Percentiles rank a stretch among this genome's conserved stretches.
Conservation (phyloP, 2,113 vertebrate genomes). For the Platysteira castanea region DNA sequence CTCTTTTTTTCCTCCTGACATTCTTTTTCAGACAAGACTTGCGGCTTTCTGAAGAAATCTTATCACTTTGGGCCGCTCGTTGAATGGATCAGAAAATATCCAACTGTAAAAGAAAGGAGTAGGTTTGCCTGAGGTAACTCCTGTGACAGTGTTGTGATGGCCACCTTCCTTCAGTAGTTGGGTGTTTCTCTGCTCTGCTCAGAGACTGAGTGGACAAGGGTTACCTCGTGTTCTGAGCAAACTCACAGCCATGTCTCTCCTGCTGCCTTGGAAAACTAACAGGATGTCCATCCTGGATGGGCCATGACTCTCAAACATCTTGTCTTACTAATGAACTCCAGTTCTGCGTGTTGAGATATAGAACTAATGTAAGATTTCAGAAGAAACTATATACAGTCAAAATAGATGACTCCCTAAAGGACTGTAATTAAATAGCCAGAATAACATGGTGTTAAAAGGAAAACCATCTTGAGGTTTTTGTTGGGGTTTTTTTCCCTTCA, state of each 20-base stretch:
- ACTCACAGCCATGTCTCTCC: accelerated
- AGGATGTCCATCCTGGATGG: background rate
- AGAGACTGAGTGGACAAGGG: background rate
- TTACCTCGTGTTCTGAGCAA: background rate
- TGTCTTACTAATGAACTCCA: background rate
- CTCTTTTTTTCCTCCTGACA: background rate
- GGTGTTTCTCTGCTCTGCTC: background rate
- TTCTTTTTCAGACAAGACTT: background rate
- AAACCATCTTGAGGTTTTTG: background rate
- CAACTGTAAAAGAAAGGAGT: background rate
- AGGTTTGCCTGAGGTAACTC: background rate
- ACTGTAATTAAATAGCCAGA: background rate
- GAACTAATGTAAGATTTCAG: background rate
- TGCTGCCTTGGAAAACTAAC: background rate
- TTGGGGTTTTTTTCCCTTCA: background rate
- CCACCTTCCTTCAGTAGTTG: background rate
- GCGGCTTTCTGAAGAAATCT: background rate
- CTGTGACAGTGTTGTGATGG: background rate
- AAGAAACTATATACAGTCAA: background rate
- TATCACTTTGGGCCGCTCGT: accelerated
- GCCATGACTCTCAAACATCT: background rate
- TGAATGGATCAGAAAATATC: background rate
- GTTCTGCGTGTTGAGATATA: background rate
- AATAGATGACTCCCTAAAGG: background rate
- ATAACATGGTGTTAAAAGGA: background rate